A percentile compares a stretch with the other conserved stretches of the same genome.
phyloP scores from a whole-genome alignment of 92 coral and sea anemone species.

The Epizoanthus rinbou region DNA sequence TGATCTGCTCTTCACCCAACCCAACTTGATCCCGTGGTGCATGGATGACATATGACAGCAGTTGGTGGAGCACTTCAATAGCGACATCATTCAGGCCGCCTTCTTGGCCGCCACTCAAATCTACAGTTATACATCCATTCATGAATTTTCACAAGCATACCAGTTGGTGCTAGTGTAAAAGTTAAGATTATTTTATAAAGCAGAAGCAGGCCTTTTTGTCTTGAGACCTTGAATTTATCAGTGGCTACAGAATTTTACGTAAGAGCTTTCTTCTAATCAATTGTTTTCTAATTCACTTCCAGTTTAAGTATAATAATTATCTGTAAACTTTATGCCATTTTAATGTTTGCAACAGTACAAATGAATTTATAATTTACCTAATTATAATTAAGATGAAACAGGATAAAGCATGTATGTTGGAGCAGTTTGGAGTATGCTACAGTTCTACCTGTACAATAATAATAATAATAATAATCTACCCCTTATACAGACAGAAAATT shows the following conservation, averaged over 20 bases:
- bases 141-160: background rate
- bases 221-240: background rate
- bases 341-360: too few species aligned
- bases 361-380: too few species aligned
- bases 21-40: slow-evolving; percentile 92
- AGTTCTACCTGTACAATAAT: too few species aligned
- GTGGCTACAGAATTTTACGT: too few species aligned
- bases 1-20: slow-evolving; percentile 94
- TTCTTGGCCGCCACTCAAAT: slow-evolving; percentile 87
- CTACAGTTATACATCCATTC: slow-evolving; percentile 42
- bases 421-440: too few species aligned
- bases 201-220: background rate
- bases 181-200: background rate
- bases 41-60: slow-evolving; percentile 82
- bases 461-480: too few species aligned
- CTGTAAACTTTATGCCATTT: too few species aligned
- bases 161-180: background rate
- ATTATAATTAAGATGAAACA: too few species aligned
- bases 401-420: too few species aligned
- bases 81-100: slow-evolving; percentile 96
- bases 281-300: too few species aligned
- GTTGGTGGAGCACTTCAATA: slow-evolving; percentile 91
- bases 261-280: background rate
- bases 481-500: too few species aligned
- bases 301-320: too few species aligned